phyloP scores from a whole-genome alignment of 2,888 invertebrate genomes.

The Rhopalosiphum nymphaeae region DNA sequence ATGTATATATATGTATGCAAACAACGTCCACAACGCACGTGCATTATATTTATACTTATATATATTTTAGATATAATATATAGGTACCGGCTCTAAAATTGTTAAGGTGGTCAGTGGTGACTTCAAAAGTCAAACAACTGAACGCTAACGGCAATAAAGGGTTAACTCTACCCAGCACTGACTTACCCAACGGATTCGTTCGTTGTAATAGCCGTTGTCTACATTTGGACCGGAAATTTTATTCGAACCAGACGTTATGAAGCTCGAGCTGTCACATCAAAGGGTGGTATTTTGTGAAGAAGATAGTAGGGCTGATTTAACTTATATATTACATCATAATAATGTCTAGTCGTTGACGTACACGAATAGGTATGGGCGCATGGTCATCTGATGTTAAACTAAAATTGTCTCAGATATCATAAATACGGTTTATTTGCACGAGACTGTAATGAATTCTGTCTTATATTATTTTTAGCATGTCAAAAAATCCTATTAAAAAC shows the following conservation, averaged over 20 bases:
- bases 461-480: neutral
- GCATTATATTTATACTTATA: neutral
- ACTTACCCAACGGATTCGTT: neutral
- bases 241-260: neutral
- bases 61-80: neutral
- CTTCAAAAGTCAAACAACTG: neutral
- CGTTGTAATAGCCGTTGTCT: neutral
- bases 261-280: neutral
- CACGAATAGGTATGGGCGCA: neutral
- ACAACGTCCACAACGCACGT: neutral
- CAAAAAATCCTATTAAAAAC: neutral
- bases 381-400: neutral
- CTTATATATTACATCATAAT: neutral
- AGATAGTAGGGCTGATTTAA: too few species aligned
- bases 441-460: neutral
- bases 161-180: neutral
- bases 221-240: neutral
- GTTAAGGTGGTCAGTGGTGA: neutral
- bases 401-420: neutral
- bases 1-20: neutral
- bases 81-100: neutral
- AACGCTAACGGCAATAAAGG: neutral
- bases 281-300: neutral
- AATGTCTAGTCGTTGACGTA: neutral
- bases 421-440: neutral